Conservation (phyloP, 2,888 invertebrate species). For the Ophonus ardosiacus region DNA sequence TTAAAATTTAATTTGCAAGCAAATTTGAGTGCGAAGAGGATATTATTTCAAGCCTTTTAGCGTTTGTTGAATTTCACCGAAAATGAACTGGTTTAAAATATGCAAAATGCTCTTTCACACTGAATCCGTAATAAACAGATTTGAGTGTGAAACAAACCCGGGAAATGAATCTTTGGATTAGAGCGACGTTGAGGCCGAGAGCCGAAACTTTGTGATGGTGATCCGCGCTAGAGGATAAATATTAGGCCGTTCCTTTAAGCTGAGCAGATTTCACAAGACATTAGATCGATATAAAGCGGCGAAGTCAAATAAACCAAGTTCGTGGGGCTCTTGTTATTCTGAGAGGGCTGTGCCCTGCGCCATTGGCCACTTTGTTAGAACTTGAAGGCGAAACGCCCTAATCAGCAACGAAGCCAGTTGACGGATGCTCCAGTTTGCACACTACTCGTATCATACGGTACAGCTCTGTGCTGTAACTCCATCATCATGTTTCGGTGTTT, state of each 20-base stretch:
- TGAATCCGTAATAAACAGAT: slow-evolving; percentile 56
- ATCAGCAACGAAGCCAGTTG: slow-evolving; percentile 18
- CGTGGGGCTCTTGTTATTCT: slow-evolving; percentile 13
- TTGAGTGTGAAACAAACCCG: slow-evolving; percentile 45
- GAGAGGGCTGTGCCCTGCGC: not conserved
- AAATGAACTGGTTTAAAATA: slow-evolving; percentile 57
- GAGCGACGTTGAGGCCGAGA: not conserved
- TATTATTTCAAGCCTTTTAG: slow-evolving; percentile 53
- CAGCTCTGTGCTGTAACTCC: not conserved
- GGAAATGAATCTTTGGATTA: slow-evolving; percentile 56
- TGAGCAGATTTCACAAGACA: slow-evolving; percentile 56
- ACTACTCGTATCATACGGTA: slow-evolving; percentile 13
- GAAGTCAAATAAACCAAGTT: slow-evolving; percentile 52
- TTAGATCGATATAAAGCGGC: slow-evolving; percentile 56
- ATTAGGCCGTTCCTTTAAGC: slow-evolving; percentile 51
- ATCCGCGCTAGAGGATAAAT: slow-evolving; percentile 52
- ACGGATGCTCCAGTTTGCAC: slow-evolving; percentile 29
- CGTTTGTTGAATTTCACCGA: slow-evolving; percentile 34
- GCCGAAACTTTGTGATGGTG: slow-evolving; percentile 46
- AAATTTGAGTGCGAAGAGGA: slow-evolving; percentile 20
- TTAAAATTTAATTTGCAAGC: slow-evolving; percentile 51
- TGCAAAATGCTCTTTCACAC: slow-evolving; percentile 55
- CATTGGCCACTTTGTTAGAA: slow-evolving; percentile 43
- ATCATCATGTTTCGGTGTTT: not conserved
- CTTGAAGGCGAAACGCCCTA: slow-evolving; percentile 30